Percentiles rank a stretch among this genome's conserved stretches.
These are phyloP conservation scores for Tyrannus savana DNA, from an alignment of 2,113 vertebrate species.

Conservation along the genomic window DNA sequence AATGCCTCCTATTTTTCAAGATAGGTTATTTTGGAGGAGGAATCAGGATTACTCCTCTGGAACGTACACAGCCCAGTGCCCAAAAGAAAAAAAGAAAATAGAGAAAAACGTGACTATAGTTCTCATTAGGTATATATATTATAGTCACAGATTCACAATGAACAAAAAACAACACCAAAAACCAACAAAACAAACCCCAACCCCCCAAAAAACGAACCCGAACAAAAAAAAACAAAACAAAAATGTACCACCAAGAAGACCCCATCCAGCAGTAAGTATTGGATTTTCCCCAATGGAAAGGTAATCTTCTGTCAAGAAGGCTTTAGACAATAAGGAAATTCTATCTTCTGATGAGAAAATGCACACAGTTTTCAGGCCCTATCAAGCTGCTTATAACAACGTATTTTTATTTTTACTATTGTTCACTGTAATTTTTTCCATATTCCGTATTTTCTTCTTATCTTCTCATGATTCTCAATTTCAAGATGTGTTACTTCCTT, in stretches of 20 bases:
- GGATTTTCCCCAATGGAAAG: background rate
- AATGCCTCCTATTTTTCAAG: background rate
- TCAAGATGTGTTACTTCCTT: background rate
- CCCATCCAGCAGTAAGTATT: background rate
- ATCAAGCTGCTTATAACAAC: background rate
- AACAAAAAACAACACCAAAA: background rate
- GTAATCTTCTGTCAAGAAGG: background rate
- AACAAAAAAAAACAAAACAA: background rate
- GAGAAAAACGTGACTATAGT: background rate
- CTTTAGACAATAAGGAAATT: background rate
- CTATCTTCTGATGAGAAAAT: background rate
- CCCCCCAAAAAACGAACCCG: background rate
- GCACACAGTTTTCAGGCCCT: background rate
- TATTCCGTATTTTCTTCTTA: background rate
- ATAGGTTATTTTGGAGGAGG: background rate
- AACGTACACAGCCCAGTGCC: fast-evolving
- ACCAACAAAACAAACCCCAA: background rate
- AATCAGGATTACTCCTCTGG: background rate
- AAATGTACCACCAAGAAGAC: background rate
- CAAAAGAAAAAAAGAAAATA: background rate
- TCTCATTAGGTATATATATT: background rate
- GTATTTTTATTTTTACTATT: background rate
- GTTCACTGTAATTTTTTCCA: background rate
- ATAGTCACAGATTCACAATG: background rate
- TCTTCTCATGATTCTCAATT: background rate